Evolutionary conservation across 2,888 invertebrate species (phyloP), one percentile per base, ranked within the genome.

Genomic region (Anthophora plumipes): DNA sequence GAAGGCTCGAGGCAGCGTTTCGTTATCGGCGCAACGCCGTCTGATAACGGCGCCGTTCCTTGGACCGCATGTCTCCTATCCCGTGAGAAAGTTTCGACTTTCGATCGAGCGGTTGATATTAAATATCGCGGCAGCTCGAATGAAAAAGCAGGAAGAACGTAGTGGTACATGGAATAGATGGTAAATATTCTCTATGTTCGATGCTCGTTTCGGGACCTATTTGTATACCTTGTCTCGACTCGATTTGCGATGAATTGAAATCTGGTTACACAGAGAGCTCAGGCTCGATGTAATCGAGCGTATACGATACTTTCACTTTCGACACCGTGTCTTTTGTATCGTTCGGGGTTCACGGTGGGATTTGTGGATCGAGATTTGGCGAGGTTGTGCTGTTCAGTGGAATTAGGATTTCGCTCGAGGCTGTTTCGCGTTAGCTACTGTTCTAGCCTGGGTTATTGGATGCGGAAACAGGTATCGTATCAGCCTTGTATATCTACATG

Each of bases 61-160:
- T 48, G 63, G 77, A 54, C 80, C 76, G 72, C 64, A 78, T 77
- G 74, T 85, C 80, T 61, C 67, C 57, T 60, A 46, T 60, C 75
- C 71, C 85, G 79, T 84, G 88, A 85, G 88, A 86, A 84, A 82
- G 66, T 81, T 73, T 79, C 71, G 71, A 77, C 77, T 80, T 80
- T 79, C 77, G 66, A 77, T 71, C 54, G 59, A 52, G 22, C 54
- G 54, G 22, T n/a, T 31, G 67, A 75, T 75, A 75, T 69, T 39
- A 46, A 61, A 63, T 68, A 68, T 78, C 70, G 25, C 22, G 37
- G 8, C 6, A 11, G 60, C 20, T 61, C 61, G 48, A 61, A 67
- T 48, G 54, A 39, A 55, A 61, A 76, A 39, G 9, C 31, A 31
- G 17, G 41, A 20, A 41, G 46, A 39, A 57, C 20, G 20, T 12